Base-by-base conservation (phyloP, 1,140 invertebrate genomes). In the Meteorus sp. region DNA sequence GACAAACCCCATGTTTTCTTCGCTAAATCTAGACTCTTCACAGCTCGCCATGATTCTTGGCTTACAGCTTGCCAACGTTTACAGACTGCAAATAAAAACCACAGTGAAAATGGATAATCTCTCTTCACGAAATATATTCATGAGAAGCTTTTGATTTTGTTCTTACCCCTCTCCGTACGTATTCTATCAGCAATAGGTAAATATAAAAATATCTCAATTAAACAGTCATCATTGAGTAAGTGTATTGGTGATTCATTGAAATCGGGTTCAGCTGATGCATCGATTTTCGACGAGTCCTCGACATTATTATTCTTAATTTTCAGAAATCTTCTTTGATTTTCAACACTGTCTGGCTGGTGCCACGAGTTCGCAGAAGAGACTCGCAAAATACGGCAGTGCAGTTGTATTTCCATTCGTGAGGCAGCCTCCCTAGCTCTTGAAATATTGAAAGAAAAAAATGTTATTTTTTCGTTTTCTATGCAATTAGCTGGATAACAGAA, bases 301-400 rank as follows among this genome's bases (percentile, higher is more conserved):
- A 23, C 27, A 25, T 22, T 43, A 52, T 57, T 44, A 17, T 69
- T n/a, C 39, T 66, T 66, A 5, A 61, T 59, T 31, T 51, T 44
- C 3, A 55, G 57, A 43, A 65, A 50, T 55, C 70, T 71, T 44
- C 63, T 65, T 64, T 65, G 67, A 62, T 71, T 68, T 56, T 76
- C 71, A 37, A 72, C 60, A 37, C 62, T 76, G 25, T 78, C 76
- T 8, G 77, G 77, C 56, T 80, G 78, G 63, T 80, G 75, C 78
- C 78, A 80, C 20, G 76, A 71, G 58, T 80, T 75, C 7, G 78
- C 78, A 45, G 73, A 60, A 7, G 68, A 59, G 0, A 80, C 71
- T 62, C 68, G 67, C 15, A 80, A 62, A 29, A 73, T 64, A 63
- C 74, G 65, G 48, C 73, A 74, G 44, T 78, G 76, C 17, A 80